Percentiles rank a stretch among this genome's conserved stretches.
These are phyloP conservation scores for Silurus asotus DNA, from an alignment of 2,113 vertebrate genomes.

Conservation along the genomic window DNA sequence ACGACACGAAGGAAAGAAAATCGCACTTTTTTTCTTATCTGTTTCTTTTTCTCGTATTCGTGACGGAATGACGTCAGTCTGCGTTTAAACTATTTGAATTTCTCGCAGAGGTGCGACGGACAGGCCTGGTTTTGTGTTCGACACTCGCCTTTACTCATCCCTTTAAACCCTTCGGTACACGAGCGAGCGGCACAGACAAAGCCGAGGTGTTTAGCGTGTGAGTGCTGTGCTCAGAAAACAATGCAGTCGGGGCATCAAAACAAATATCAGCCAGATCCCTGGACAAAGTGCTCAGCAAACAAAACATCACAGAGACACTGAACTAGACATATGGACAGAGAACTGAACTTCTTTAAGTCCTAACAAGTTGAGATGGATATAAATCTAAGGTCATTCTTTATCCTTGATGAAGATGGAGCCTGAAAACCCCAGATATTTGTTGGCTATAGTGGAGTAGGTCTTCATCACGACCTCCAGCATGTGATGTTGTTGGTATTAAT, in stretches of 20 bases:
- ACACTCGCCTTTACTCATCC: not conserved
- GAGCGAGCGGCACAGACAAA: slow-evolving; percentile 18
- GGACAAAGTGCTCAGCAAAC: slow-evolving; percentile 48
- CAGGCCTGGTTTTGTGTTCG: not conserved
- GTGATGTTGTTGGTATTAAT: too few relatives aligned
- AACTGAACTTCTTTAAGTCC: not conserved
- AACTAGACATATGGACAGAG: not conserved
- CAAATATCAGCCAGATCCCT: slow-evolving; percentile 44
- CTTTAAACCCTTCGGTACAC: not conserved
- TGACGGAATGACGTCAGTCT: not conserved
- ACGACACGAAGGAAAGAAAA: not conserved
- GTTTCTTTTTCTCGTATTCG: not conserved
- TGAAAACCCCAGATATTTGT: not conserved
- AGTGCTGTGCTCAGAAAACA: slow-evolving; percentile 29
- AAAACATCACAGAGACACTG: slow-evolving; percentile 43
- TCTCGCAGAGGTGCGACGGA: not conserved
- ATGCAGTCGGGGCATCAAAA: slow-evolving; percentile 43
- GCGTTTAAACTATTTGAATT: not conserved
- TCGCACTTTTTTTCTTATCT: too few relatives aligned
- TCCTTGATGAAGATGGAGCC: not conserved
- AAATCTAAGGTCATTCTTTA: not conserved
- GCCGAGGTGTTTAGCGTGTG: slow-evolving; percentile 16
- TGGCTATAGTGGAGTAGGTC: not conserved
- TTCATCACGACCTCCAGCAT: not conserved
- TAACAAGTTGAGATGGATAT: not conserved